Evolutionary conservation across 2,797 vertebrate species (phyloP).

Genomic region (Peromyscus melanophrys): DNA sequence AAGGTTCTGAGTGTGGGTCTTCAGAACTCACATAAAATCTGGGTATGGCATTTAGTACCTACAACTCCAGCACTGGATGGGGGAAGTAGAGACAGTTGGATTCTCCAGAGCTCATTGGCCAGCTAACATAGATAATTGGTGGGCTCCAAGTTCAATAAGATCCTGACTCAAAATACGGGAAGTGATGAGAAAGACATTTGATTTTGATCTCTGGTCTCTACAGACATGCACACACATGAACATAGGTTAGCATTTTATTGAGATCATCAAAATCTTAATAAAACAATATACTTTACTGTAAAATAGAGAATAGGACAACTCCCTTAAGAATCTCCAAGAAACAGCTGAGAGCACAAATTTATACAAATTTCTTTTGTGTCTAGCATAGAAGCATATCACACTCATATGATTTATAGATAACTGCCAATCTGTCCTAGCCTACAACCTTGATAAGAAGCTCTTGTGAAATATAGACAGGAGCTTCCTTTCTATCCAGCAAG

Average conservation of each 20-base stretch:
- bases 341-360: neutral
- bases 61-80: neutral
- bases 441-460: neutral
- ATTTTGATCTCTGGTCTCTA: neutral
- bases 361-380: neutral
- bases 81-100: neutral
- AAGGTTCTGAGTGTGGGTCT: neutral
- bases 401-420: neutral
- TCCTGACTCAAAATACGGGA: neutral
- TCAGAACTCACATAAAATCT: neutral
- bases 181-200: neutral
- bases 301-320: neutral
- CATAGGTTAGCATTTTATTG: neutral
- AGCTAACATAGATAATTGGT: neutral
- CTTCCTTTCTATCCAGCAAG: neutral
- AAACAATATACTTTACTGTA: slow-evolving; percentile 4
- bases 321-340: neutral
- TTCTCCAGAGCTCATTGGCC: neutral
- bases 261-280: slow-evolving; percentile 14
- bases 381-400: neutral
- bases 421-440: neutral
- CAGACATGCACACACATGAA: neutral
- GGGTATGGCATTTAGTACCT: neutral
- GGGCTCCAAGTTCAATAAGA: neutral
- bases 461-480: neutral